Evolutionary conservation across 2,113 vertebrate genomes (phyloP).

Genomic region (Heterotis niloticus): DNA sequence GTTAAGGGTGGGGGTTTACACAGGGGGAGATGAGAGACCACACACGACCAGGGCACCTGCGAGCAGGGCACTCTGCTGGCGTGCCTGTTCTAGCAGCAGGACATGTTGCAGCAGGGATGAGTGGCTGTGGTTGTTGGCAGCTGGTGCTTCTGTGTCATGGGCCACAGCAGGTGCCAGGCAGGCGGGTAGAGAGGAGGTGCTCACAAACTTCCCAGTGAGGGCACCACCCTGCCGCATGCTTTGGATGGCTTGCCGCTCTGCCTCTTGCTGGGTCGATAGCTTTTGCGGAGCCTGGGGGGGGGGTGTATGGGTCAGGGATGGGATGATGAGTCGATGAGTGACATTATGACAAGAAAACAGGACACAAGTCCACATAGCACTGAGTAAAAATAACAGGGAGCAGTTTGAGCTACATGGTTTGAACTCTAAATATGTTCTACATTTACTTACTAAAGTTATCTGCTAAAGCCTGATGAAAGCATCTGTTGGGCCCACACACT

Average conservation of each 20-base stretch:
- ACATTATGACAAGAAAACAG: background rate
- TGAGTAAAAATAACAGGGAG: too few species aligned
- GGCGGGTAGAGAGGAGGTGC: conserved; percentile 81
- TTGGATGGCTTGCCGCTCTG: conserved; percentile 78
- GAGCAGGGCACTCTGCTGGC: conserved; percentile 86
- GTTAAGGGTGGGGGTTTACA: background rate
- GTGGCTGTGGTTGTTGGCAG: conserved; percentile 66
- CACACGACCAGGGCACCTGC: conserved; percentile 61
- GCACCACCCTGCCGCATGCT: conserved; percentile 76
- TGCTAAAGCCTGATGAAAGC: background rate
- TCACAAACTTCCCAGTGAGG: conserved; percentile 82
- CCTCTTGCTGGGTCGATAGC: conserved; percentile 80
- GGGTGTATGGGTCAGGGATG: background rate
- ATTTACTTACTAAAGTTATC: background rate
- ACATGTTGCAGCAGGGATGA: conserved; percentile 89
- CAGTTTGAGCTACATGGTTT: background rate
- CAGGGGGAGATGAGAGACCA: conserved; percentile 1
- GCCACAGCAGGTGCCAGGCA: conserved; percentile 66
- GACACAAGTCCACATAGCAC: too few species aligned
- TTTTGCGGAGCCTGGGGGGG: conserved; percentile 73
- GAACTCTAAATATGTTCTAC: background rate
- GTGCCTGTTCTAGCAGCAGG: conserved; percentile 86
- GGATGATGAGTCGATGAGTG: background rate
- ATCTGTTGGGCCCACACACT: too few species aligned
- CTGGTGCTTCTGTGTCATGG: conserved; percentile 68